A percentile compares a stretch with the other conserved stretches of the same genome.
Conservation (phyloP, 2,888 invertebrate genomes). For the Netelia inedita region DNA sequence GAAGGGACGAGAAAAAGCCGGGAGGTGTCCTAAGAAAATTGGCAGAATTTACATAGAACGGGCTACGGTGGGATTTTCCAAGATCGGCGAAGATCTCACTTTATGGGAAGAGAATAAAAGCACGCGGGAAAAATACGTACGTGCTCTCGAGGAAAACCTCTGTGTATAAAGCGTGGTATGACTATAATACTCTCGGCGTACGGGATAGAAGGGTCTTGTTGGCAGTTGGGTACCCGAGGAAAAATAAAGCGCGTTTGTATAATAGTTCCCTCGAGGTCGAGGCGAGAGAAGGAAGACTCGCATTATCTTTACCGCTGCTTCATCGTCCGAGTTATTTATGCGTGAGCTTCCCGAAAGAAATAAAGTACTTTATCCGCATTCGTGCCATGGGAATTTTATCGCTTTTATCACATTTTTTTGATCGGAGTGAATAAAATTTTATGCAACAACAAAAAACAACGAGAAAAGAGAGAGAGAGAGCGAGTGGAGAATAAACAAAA, state of each 20-base stretch:
- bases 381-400: not conserved
- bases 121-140: conserved; percentile 21
- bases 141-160: not conserved
- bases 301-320: conserved; percentile 51
- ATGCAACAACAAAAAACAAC: not conserved
- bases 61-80: conserved; percentile 14
- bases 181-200: not conserved
- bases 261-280: conserved; percentile 36
- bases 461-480: no score
- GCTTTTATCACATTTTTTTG: not conserved
- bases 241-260: conserved; percentile 36
- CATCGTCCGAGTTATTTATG: conserved; percentile 44
- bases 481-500: no score
- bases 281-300: conserved; percentile 13
- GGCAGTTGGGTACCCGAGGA: not conserved
- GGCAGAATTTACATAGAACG: conserved; percentile 53
- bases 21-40: conserved; percentile 45
- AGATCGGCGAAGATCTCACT: not conserved
- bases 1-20: conserved; percentile 1
- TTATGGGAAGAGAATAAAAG: conserved; percentile 21
- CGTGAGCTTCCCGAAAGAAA: conserved; percentile 16
- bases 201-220: not conserved
- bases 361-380: not conserved
- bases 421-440: not conserved
- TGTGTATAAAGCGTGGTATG: conserved; percentile 8